Base-by-base conservation (phyloP, 2,888 invertebrate species). In the Nephrotoma guestfalica region DNA sequence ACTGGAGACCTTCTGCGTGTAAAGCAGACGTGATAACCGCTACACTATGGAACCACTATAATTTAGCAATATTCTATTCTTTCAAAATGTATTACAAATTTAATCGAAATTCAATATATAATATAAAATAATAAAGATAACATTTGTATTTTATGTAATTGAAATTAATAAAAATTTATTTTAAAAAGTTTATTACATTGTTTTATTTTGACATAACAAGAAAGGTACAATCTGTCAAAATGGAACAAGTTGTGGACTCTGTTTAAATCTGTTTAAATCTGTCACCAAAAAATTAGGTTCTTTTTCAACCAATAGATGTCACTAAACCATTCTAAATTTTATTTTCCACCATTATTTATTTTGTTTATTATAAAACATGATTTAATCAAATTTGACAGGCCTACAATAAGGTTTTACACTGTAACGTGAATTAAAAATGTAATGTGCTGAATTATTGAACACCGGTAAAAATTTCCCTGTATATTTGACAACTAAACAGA, bases 11-110 rank as follows among this genome's bases (percentile, higher is more conserved):
- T 86, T 86, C 86, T 86, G 86, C 86, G 86, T 86, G 86, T 86
- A 86, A 86, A 86, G 86, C 86, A 86, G 86, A 86, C 86, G 86
- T 86, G 86, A 86, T 86, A 86, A 86, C 86, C 86, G 86, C 86
- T 86, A 86, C 86, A 86, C 86, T 86, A 86, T 86, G 86, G 45
- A 86, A 86, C 86, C 86, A 30, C 2, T 47, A 3, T 1, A 30
- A 30, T 30, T 30, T 30, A 30, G 1, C 1, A 0, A 30, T 30
- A 30, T 30, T 30, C 30, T 2, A 2, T 30, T 30, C 30, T 30
- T 30, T 30, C 2, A 2, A 2, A 30, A 30, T 30, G 30, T 30
- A 30, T 3, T 2, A 30, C 3, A 30, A 30, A 30, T 30, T 30
- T 3, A 30, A 30, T 30, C 30, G 3, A 30, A 2, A 30, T 30